These are phyloP conservation scores for Epinephelus moara DNA, from an alignment of 2,113 vertebrate species.

Conservation along the genomic window DNA sequence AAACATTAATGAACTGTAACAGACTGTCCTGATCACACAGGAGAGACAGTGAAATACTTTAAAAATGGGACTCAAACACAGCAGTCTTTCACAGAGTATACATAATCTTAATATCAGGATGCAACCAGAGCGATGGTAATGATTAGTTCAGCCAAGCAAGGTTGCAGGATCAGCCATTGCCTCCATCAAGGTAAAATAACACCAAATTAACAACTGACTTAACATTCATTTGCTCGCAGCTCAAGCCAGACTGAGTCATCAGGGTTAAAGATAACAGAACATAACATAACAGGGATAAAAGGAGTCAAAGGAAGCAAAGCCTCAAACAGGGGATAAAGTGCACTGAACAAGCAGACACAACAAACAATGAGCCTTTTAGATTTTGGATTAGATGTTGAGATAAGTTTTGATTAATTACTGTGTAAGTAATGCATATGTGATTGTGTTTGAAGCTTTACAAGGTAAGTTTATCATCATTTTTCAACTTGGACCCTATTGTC, in stretches of 20 bases:
- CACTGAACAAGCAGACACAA: conserved; percentile 38
- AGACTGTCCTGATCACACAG: conserved; percentile 1
- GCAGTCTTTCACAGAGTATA: conserved; percentile 7
- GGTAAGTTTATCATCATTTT: too few relatives aligned
- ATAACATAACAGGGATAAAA: conserved; percentile 32
- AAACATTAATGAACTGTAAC: not conserved
- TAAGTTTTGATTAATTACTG: not conserved
- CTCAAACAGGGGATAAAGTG: conserved; percentile 13
- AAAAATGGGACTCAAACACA: not conserved
- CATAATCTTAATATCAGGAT: conserved; percentile 10
- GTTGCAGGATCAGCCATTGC: conserved; percentile 44
- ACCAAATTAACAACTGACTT: conserved; percentile 14
- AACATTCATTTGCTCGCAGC: conserved; percentile 36
- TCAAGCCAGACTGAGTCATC: conserved; percentile 46
- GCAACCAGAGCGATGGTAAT: conserved; percentile 29
- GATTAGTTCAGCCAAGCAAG: conserved; percentile 55
- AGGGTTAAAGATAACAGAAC: conserved; percentile 15
- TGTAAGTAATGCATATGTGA: not conserved
- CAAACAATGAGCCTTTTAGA: conserved; percentile 36
- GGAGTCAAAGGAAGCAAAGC: conserved; percentile 46
- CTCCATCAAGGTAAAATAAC: conserved; percentile 18
- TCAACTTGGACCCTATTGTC: too few relatives aligned
- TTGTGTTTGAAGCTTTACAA: conserved; percentile 4
- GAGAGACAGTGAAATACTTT: not conserved
- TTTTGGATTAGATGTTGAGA: not conserved